Evolutionary conservation across 2,113 vertebrate genomes (phyloP).

Genomic region (Calidris pugnax): DNA sequence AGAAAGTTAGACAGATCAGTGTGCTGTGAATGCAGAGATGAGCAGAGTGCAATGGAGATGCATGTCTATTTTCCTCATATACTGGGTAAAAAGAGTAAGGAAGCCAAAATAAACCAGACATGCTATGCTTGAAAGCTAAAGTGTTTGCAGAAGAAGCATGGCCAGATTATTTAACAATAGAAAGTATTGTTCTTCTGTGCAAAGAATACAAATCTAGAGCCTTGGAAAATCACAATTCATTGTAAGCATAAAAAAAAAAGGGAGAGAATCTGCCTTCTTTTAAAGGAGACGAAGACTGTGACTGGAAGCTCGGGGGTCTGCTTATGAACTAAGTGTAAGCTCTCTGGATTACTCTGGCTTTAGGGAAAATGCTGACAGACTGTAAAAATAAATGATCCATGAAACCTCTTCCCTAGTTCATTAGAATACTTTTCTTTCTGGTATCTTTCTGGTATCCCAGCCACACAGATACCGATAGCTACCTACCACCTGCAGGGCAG

Average conservation of each 20-base stretch:
- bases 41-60: background rate
- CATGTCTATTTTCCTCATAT: background rate
- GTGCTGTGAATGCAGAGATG: background rate
- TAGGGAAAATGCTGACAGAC: background rate
- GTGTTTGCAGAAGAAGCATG: conserved; percentile 18
- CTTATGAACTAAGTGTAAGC: background rate
- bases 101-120: conserved; percentile 52
- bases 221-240: background rate
- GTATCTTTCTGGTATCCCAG: background rate
- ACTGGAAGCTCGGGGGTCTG: background rate
- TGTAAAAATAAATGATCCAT: background rate
- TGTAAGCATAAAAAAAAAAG: background rate
- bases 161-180: background rate
- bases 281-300: background rate
- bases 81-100: background rate
- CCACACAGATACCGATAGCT: background rate
- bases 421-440: background rate
- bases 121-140: background rate
- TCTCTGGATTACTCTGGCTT: background rate
- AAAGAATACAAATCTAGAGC: background rate
- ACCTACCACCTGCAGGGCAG: background rate
- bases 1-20: background rate
- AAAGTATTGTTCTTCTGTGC: background rate
- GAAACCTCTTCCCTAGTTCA: background rate
- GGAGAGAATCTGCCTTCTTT: background rate